Evolutionary conservation across 2,113 vertebrate species (phyloP), one percentile per base, ranked within the genome.

Genomic region (Cephalopterus ornatus): DNA sequence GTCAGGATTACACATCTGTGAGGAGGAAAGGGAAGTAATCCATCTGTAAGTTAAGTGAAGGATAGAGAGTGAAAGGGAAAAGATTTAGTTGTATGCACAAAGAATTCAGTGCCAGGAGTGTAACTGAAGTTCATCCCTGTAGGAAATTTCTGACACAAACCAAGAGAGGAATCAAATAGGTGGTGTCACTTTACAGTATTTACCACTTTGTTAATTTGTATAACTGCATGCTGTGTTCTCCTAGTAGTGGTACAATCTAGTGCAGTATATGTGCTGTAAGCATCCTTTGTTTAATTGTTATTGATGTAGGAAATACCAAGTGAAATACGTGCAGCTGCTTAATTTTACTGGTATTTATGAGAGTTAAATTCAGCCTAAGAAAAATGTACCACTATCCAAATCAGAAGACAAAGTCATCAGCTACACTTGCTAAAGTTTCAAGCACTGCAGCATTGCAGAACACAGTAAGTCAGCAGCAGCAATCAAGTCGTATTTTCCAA

Each of bases 401-500:
- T 59, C 53, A 91, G 73, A 89, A 89, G 46, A 56, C 53, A 91
- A 91, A 89, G 42, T 71, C 26, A 53, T 37, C 13, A 1, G 23
- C 39, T 73, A 49, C 2, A 5, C 7, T 76, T 62, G 30, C n/a
- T 13, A 16, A 30, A 41, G n/a, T 66, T 89, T 85, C 55, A 67
- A 55, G 39, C 21, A 30, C 42, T 77, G 73, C 50, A 77, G 22
- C 41, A 46, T 2, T 89, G 61, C 39, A 76, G 50, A 87, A 74
- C 6, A 41, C 35, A 27, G 32, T 71, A 91, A 94, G 70, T 78
- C 68, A 91, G 55, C 42, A 89, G 61, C n/a, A 85, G 72, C n/a
- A 87, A 94, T 93, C 73, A 87, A 93, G 73, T 84, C 3, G 39
- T 71, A 93, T 93, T 93, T 95, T 93, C 92, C 77, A 91, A 85